Base-by-base conservation (phyloP, 2,888 invertebrate species). In the Thereva unica region DNA sequence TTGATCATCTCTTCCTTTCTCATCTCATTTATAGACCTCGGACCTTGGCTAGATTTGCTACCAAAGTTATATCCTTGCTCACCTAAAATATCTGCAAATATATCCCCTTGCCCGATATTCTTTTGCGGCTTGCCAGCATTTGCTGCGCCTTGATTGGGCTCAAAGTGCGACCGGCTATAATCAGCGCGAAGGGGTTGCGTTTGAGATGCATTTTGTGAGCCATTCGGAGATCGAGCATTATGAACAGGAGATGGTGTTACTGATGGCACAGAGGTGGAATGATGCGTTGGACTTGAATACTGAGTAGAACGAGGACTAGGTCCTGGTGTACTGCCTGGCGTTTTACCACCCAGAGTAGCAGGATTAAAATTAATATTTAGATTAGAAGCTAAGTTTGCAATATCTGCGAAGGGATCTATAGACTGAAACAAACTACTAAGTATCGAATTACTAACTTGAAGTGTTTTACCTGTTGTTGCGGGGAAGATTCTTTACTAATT, bases 21-120 rank as follows among this genome's bases (percentile, higher is more conserved):
- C 95, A 97, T 95, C 71, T 91, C 93, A 77, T 95, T 96, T 75
- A 97, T 94, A 2, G 95, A 95, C 72, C 87, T 86, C 0, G 95
- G 95, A 1, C 90, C 91, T 47, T 88, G 83, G 69, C 89, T 87
- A 69, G 83, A 85, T 74, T 89, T 67, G 54, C 88, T 88, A 52
- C 86, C 87, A 80, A 94, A 93, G 70, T 89, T 89, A 76, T 95
- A 95, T 0, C 93, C 93, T 77, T 95, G 95, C 72, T 90, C 91
- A 9, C 95, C 96, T 7, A 97, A 83, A 12, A 97, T 83, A 79
- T 97, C 96, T 23, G 92, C 95, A 81, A 97, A 97, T 37, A 94
- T 90, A 77, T 95, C 92, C 0, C 68, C 70, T n/a, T 67, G 55
- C 2, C 66, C 67, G 38, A 77, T 74, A 67, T 73, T 74, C 67